Evolutionary conservation across 1,140 invertebrate species (phyloP).

Genomic region (Drosophila funebris): DNA sequence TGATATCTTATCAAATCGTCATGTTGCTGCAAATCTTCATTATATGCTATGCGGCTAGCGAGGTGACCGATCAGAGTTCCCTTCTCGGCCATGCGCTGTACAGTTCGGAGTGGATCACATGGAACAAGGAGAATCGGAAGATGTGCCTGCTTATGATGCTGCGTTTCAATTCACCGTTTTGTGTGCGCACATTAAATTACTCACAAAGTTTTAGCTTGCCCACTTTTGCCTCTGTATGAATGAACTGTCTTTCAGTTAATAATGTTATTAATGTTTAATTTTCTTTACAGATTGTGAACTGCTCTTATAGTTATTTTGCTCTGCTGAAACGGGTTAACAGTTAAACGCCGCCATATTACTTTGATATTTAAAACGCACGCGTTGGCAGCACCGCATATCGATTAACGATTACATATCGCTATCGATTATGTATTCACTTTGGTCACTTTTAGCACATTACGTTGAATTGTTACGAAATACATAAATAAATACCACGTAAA

Average conservation of each 20-base stretch:
- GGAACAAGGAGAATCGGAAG: conserved; percentile 59
- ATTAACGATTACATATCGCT: neutral
- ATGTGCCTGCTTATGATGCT: conserved; percentile 59
- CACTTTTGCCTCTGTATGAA: conserved; percentile 71
- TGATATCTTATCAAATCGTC: conserved; percentile 58
- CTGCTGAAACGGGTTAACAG: conserved; percentile 70
- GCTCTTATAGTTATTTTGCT: conserved; percentile 77
- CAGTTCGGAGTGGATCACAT: conserved; percentile 61
- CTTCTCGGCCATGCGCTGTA: conserved; percentile 58
- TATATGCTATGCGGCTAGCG: conserved; percentile 70
- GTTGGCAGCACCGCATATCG: conserved; percentile 18
- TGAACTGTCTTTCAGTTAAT: neutral
- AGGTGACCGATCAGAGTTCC: conserved; percentile 61
- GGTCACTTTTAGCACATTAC: neutral
- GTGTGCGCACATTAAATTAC: conserved; percentile 55
- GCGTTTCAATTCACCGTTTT: conserved; percentile 51
- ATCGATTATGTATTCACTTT: no score
- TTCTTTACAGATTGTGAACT: conserved; percentile 75
- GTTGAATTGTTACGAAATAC: neutral
- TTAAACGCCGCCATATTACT: conserved; percentile 26
- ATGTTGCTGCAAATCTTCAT: conserved; percentile 79
- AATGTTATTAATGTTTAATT: neutral
- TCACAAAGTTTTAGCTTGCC: conserved; percentile 53
- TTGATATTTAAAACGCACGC: neutral
- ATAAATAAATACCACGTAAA: conserved; percentile 1